Conservation (phyloP, 1,140 invertebrate species). For the Arion vulgaris region DNA sequence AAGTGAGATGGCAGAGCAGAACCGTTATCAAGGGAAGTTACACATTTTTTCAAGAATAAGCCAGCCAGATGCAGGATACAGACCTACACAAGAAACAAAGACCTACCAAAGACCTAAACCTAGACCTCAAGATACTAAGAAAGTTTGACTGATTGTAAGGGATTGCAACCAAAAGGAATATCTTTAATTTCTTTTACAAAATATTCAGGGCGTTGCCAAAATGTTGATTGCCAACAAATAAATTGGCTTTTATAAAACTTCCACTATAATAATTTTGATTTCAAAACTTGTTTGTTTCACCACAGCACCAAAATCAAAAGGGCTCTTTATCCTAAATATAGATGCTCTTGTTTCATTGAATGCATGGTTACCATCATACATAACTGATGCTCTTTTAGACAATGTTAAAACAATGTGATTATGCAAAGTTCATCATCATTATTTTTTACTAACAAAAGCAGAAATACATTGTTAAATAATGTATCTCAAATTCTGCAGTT, state of each 20-base stretch:
- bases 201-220: not conserved
- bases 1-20: not conserved
- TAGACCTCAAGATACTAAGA: slow-evolving; percentile 32
- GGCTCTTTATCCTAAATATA: slow-evolving; percentile 43
- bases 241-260: not conserved
- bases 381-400: not conserved
- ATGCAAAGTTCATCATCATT: not conserved
- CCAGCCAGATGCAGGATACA: not conserved
- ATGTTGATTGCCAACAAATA: slow-evolving; percentile 4
- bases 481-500: too few species aligned
- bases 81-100: not conserved
- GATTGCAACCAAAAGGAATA: slow-evolving; percentile 38
- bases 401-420: not conserved
- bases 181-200: slow-evolving; percentile 9
- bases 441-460: too few species aligned
- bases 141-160: slow-evolving; percentile 36
- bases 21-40: not conserved
- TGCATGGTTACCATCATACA: slow-evolving; percentile 30
- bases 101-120: slow-evolving; percentile 35
- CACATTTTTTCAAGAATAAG: not conserved
- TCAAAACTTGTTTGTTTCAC: slow-evolving; percentile 37
- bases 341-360: slow-evolving; percentile 42
- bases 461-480: too few species aligned
- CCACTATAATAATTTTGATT: not conserved
- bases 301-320: slow-evolving; percentile 46